phyloP scores from a whole-genome alignment of 2,113 vertebrate species.

The Periophthalmus modestus region DNA sequence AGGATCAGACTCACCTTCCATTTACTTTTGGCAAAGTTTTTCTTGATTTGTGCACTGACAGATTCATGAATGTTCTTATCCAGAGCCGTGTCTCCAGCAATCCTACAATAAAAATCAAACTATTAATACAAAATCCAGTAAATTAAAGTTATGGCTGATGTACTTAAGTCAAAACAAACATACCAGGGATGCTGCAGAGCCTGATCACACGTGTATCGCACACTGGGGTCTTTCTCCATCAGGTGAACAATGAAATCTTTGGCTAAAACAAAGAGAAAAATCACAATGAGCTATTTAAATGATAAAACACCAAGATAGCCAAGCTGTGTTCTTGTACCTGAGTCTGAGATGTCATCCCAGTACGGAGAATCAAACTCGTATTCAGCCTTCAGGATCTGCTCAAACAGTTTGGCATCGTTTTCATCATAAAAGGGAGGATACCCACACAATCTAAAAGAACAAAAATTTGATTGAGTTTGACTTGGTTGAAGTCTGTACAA shows the following conservation, averaged over 20 bases:
- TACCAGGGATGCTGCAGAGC: slow-evolving; percentile 97
- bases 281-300: background rate
- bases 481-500: background rate
- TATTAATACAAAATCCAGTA: background rate
- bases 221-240: slow-evolving; percentile 91
- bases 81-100: slow-evolving; percentile 92
- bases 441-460: slow-evolving; percentile 85
- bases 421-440: slow-evolving; percentile 98
- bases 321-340: slow-evolving; percentile 76
- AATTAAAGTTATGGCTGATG: background rate
- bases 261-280: slow-evolving; percentile 69
- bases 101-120: slow-evolving; percentile 75
- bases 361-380: slow-evolving; percentile 98
- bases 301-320: no score
- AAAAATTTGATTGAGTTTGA: background rate
- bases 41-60: slow-evolving; percentile 96
- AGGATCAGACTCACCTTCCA: slow-evolving; percentile 88
- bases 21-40: slow-evolving; percentile 98
- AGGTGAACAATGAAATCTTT: slow-evolving; percentile 96
- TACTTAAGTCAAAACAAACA: background rate
- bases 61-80: slow-evolving; percentile 99
- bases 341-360: slow-evolving; percentile 98
- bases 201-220: slow-evolving; percentile 92
- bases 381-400: slow-evolving; percentile 95
- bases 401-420: slow-evolving; percentile 96